Evolutionary conservation across 1,140 invertebrate species (phyloP).

Genomic region (Drosophila biarmipes): DNA sequence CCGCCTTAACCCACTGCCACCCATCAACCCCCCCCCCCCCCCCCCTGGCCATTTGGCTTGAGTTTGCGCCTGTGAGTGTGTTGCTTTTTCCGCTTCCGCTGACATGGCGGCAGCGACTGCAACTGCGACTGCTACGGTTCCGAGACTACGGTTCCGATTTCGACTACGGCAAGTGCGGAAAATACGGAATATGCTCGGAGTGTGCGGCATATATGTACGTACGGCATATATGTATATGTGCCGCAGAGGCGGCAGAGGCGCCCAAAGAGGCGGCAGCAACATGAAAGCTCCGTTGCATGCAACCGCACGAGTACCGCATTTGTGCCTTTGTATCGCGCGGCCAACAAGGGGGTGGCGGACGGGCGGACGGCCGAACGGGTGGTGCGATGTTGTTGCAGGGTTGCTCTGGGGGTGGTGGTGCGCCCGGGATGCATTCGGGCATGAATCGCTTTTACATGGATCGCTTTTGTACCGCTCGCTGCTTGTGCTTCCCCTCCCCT

Average conservation of each 20-base stretch:
- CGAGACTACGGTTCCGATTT: background rate
- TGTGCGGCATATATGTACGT: slow-evolving; percentile 5
- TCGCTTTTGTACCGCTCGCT: slow-evolving; percentile 61
- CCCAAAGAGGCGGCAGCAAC: slow-evolving; percentile 39
- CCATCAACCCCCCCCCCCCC: background rate
- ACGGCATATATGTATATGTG: slow-evolving; percentile 3
- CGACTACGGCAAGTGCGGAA: background rate
- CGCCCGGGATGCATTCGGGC: slow-evolving; percentile 64
- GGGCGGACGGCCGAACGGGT: background rate
- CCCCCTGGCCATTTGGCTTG: slow-evolving; percentile 46
- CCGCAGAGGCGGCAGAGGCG: slow-evolving; percentile 2
- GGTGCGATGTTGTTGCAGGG: background rate
- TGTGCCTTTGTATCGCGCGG: slow-evolving; percentile 70
- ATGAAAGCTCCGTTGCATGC: slow-evolving; percentile 80
- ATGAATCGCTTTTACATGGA: slow-evolving; percentile 76
- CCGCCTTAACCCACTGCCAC: too few species aligned
- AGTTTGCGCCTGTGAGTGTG: slow-evolving; percentile 56
- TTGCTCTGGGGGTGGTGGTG: background rate
- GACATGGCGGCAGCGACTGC: slow-evolving; percentile 62
- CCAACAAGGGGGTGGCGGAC: background rate
- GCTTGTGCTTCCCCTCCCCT: background rate
- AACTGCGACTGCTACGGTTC: slow-evolving; percentile 27
- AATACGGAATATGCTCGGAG: slow-evolving; percentile 5
- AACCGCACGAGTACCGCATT: slow-evolving; percentile 78
- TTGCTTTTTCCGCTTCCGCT: slow-evolving; percentile 81